Percentiles rank a stretch among this genome's conserved stretches.
Conservation (phyloP, 2,888 invertebrate genomes). For the Quadriops clusia region DNA sequence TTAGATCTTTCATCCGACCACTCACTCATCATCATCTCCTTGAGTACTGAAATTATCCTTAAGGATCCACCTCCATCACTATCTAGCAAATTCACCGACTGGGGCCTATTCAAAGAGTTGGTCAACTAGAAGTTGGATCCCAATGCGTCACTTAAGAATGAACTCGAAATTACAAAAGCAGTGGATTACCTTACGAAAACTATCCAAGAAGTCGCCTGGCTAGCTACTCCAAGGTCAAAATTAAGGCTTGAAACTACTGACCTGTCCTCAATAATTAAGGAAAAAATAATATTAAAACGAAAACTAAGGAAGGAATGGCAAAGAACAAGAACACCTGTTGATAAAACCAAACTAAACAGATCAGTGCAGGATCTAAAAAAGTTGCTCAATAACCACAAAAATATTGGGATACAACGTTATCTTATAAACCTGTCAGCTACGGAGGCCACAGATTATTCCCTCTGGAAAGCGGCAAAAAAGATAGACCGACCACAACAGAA, state of each 20-base stretch:
- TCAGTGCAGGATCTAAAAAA: constrained; percentile 7
- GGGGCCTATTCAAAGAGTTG: not conserved
- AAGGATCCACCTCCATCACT: constrained; percentile 1
- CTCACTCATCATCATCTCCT: constrained; percentile 2
- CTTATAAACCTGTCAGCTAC: constrained; percentile 8
- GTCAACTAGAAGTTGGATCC: not conserved
- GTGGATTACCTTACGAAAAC: constrained; percentile 5
- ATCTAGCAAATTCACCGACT: constrained; percentile 1
- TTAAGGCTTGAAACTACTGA: constrained; percentile 1
- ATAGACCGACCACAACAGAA: constrained; percentile 12
- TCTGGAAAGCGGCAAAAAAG: constrained; percentile 19
- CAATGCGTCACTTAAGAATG: constrained; percentile 6
- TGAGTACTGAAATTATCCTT: constrained; percentile 3
- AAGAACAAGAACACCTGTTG: constrained; percentile 8
- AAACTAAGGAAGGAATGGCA: constrained; percentile 8
- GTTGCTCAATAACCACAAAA: constrained; percentile 8
- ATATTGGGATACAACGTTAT: constrained; percentile 9
- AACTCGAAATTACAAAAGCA: constrained; percentile 7
- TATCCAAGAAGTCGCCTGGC: constrained; percentile 7
- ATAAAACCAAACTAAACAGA: constrained; percentile 10
- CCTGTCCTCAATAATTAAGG: constrained; percentile 4
- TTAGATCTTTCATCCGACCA: constrained; percentile 6
- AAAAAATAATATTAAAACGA: constrained; percentile 10
- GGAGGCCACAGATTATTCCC: constrained; percentile 13
- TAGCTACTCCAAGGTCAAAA: constrained; percentile 6